Conservation (phyloP, 1,140 invertebrate genomes). For the Pseudachorutes palmiensis region DNA sequence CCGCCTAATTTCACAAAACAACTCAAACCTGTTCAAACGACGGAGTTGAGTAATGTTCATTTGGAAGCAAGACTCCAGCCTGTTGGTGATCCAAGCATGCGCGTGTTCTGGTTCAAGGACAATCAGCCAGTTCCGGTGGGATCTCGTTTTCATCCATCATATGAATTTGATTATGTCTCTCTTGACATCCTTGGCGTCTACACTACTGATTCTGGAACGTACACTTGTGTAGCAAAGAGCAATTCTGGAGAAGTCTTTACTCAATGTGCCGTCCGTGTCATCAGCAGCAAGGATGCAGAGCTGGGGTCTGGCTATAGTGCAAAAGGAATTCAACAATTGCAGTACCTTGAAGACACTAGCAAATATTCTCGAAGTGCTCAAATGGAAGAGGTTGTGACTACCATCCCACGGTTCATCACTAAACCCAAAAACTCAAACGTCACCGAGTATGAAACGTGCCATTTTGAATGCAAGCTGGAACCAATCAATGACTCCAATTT, state of each 20-base stretch:
- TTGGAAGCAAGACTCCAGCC: slow-evolving; percentile 87
- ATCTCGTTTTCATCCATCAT: slow-evolving; percentile 87
- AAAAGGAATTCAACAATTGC: slow-evolving; percentile 78
- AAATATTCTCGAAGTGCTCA: slow-evolving; percentile 72
- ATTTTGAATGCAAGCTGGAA: slow-evolving; percentile 95
- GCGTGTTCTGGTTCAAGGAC: slow-evolving; percentile 95
- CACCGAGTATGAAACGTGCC: slow-evolving; percentile 82
- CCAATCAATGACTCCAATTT: slow-evolving; percentile 90
- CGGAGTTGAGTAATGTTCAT: slow-evolving; percentile 86
- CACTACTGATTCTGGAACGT: slow-evolving; percentile 92
- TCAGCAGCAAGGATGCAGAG: slow-evolving; percentile 41
- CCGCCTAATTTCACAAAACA: slow-evolving; percentile 77
- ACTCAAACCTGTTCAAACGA: slow-evolving; percentile 79
- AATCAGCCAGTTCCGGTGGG: slow-evolving; percentile 55
- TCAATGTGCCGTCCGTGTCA: slow-evolving; percentile 75
- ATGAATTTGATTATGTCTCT: slow-evolving; percentile 96
- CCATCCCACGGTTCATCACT: slow-evolving; percentile 73
- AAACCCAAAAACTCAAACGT: slow-evolving; percentile 72
- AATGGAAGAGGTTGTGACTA: slow-evolving; percentile 61
- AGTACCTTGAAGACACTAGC: slow-evolving; percentile 79
- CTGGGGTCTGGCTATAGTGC: slow-evolving; percentile 49
- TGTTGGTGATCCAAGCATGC: slow-evolving; percentile 89
- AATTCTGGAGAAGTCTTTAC: slow-evolving; percentile 93
- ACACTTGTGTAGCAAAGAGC: slow-evolving; percentile 70
- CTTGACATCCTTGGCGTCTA: slow-evolving; percentile 92